Evolutionary conservation across 1,140 invertebrate genomes (phyloP), one percentile per base, ranked within the genome.

Genomic region (Solenopsis fugax): DNA sequence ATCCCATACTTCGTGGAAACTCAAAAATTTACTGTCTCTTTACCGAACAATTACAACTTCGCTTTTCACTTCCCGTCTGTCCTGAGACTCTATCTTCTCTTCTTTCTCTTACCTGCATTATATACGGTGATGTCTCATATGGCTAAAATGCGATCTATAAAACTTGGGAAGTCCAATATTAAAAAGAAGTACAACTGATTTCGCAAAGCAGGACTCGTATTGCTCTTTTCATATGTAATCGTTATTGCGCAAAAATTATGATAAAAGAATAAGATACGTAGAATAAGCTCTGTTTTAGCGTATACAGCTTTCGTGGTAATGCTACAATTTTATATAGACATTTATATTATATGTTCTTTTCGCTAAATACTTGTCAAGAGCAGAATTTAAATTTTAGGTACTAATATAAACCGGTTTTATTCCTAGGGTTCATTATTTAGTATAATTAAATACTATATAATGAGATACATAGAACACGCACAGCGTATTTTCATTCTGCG

Each of bases 1-100:
- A 98, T 99, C 94, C 98, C 98, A 5, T 98, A 98, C 91, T 98
- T 99, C 94, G 98, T 98, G 89, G 97, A 98, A 93, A 98, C 98
- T 0, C 95, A 96, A 54, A 97, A 95, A 87, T 98, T 98, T 92
- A 97, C 97, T 0, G 90, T 98, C 1, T 95, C 96, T 0, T 92
- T 99, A 92, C 98, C 98, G 2, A 99, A 99, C 94, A 91, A 95
- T 24, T 97, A 96, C 96, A 99, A 99, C 94, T 97, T 98, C 91
- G 96, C 97, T 12, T 98, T 99, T 93, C 97, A 98, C 93, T 97
- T 98, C 95, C 97, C 98, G 9, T 96, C 96, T 1, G 96, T 98
- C 67, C 95, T 99, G 90, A 96, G 97, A 88, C 77, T 97, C 12
- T 98, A 99, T 95, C 94, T 99, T 9, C 92, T 98, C 5, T 90